Evolutionary conservation across 2,888 invertebrate genomes (phyloP).

Genomic region (Microplitis deprimator): DNA sequence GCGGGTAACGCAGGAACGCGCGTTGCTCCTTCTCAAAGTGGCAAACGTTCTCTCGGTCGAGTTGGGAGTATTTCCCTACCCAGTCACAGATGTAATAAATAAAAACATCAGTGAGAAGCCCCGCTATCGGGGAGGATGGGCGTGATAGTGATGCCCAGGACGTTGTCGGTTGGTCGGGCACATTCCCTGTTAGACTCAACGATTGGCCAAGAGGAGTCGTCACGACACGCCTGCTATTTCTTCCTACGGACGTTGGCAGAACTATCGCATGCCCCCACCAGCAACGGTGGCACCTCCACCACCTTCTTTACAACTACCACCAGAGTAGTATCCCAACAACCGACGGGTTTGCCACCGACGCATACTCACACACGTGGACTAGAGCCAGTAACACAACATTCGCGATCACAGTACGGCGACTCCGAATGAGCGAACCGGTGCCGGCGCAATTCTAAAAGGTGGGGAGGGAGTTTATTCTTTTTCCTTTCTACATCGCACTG

Average conservation of each 20-base stretch:
- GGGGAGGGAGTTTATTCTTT: slow-evolving; percentile 67
- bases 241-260: slow-evolving; percentile 46
- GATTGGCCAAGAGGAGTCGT: slow-evolving; percentile 57
- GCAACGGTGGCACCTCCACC: slow-evolving; percentile 2
- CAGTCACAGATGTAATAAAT: slow-evolving; percentile 72
- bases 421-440: slow-evolving; percentile 49
- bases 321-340: not conserved
- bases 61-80: slow-evolving; percentile 71
- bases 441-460: slow-evolving; percentile 19
- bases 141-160: slow-evolving; percentile 60
- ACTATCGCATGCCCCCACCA: slow-evolving; percentile 42
- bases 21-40: slow-evolving; percentile 69
- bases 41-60: slow-evolving; percentile 69
- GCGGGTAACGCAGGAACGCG: slow-evolving; percentile 63
- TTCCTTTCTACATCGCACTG: slow-evolving; percentile 54
- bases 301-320: slow-evolving; percentile 5
- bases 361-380: slow-evolving; percentile 49
- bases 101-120: slow-evolving; percentile 67
- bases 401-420: slow-evolving; percentile 52
- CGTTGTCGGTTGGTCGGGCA: slow-evolving; percentile 36
- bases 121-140: slow-evolving; percentile 64
- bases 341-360: slow-evolving; percentile 40
- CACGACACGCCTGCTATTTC: slow-evolving; percentile 51
- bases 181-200: slow-evolving; percentile 34
- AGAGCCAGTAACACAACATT: slow-evolving; percentile 38